Evolutionary conservation across 1,140 invertebrate genomes (phyloP).

Genomic region (Chymomyza costata): DNA sequence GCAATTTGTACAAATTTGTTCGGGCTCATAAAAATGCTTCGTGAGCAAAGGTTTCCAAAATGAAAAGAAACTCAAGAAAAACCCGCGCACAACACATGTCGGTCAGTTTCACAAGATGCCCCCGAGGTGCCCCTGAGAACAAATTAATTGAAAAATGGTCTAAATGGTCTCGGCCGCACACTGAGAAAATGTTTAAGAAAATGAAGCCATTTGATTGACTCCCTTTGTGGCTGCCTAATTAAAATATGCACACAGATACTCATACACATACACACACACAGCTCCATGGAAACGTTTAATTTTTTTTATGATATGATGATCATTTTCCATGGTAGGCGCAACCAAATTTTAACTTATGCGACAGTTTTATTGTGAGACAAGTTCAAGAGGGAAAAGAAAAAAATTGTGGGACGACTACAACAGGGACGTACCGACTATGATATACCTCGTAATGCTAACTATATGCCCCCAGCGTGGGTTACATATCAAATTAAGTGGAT

Average conservation of each 20-base stretch:
- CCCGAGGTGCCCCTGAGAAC: conserved; percentile 38
- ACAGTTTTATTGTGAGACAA: conserved; percentile 70
- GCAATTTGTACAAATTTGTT: conserved; percentile 69
- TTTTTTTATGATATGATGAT: conserved; percentile 30
- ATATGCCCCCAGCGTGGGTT: conserved; percentile 31
- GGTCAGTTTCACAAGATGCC: too few species aligned
- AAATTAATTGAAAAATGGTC: conserved; percentile 53
- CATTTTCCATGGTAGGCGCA: conserved; percentile 17
- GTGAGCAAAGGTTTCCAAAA: too few species aligned
- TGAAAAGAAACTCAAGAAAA: too few species aligned
- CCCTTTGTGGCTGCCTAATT: conserved; percentile 36
- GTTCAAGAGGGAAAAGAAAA: too few species aligned
- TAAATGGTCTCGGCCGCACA: conserved; percentile 26
- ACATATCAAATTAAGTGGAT: too few species aligned
- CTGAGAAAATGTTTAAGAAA: conserved; percentile 3
- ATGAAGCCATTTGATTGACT: too few species aligned
- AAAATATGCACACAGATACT: conserved; percentile 34
- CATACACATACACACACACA: too few species aligned
- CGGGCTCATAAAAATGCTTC: conserved; percentile 60
- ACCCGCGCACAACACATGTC: conserved; percentile 46
- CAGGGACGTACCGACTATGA: too few species aligned
- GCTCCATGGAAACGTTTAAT: too few species aligned
- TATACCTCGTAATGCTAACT: too few species aligned
- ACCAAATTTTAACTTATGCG: conserved; percentile 54
- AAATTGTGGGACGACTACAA: too few species aligned